Evolutionary conservation across 2,797 vertebrate species (phyloP), one percentile per base, ranked within the genome.

Genomic region (Oryzias sinensis): DNA sequence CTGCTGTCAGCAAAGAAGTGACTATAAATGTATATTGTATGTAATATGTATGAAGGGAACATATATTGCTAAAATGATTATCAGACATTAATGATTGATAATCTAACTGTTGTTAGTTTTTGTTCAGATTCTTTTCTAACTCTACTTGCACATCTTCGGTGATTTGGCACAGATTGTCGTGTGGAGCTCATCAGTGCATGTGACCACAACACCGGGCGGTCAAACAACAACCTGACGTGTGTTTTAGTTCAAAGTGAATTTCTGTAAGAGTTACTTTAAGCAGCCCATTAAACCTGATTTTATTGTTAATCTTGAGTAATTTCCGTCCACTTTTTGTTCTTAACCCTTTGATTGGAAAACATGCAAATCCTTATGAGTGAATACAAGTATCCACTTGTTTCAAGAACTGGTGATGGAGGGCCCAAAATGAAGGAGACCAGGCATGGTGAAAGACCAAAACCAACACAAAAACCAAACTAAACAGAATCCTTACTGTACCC

Each of bases 201-300:
- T 67, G 76, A 61, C 52, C 68, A 60, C 70, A 59, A 71, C 70
- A 70, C 43, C n/a, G n/a, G 1, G 52, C 53, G 75, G 69, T 82
- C 79, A 62, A 74, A 65, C 62, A 62, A 66, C 66, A 83, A 77
- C 71, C 67, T 77, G 77, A 80, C 14, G 40, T 65, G 70, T 85
- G 82, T 84, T 83, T 81, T 76, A 83, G 79, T 83, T 72, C 59
- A 63, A 77, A 79, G 65, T 82, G 80, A 79, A 56, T 86, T 86
- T 85, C 76, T 87, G 86, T 89, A 77, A 74, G 73, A 79, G 80
- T 76, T 87, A 76, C 72, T 81, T 80, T 61, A 76, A 78, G 70
- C 80, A 80, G 79, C 81, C 87, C 85, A 90, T 89, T 90, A 90
- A 91, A 89, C 85, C 76, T 78, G 83, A 77, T 76, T 85, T 90